A percentile compares a stretch with the other conserved stretches of the same genome.
Conservation (phyloP, 1,140 invertebrate genomes). For the Thalassaphorura encarpata region DNA sequence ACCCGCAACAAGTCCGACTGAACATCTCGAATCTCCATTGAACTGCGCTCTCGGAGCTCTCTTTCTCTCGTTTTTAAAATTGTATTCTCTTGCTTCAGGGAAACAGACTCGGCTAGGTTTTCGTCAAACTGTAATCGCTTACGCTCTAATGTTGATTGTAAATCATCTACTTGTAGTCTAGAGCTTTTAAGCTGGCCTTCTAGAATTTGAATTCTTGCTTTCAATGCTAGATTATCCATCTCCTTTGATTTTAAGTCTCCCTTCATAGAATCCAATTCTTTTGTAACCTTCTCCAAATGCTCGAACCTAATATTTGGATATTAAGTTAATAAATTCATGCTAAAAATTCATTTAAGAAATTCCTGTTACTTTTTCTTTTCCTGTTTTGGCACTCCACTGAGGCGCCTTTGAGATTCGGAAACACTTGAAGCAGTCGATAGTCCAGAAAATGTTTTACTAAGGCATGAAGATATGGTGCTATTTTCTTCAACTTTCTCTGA, state of each 20-base stretch:
- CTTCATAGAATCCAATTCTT: constrained; percentile 2
- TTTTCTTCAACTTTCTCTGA: background rate
- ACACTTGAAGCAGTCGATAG: background rate
- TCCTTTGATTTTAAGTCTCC: constrained; percentile 15
- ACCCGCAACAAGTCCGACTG: constrained; percentile 13
- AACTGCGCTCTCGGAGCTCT: constrained; percentile 4
- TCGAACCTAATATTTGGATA: constrained; percentile 15
- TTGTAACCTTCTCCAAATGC: constrained; percentile 15
- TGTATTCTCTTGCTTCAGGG: constrained; percentile 12
- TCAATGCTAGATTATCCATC: constrained; percentile 9
- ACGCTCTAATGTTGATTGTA: constrained; percentile 1
- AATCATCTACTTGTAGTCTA: constrained; percentile 13
- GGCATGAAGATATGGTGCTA: background rate
- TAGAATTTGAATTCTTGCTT: constrained; percentile 19
- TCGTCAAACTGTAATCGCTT: constrained; percentile 2
- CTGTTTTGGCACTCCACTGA: constrained; percentile 7
- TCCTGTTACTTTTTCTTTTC: constrained; percentile 21
- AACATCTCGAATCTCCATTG: constrained; percentile 12
- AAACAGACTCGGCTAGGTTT: background rate
- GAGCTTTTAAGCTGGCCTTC: constrained; percentile 16
- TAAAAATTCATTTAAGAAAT: background rate
- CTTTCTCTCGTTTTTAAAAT: constrained; percentile 11
- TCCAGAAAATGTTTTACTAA: background rate
- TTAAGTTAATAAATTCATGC: background rate
- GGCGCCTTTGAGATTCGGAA: background rate